Evolutionary conservation across 1,140 invertebrate genomes (phyloP).

Genomic region (Bradynema listronoti): DNA sequence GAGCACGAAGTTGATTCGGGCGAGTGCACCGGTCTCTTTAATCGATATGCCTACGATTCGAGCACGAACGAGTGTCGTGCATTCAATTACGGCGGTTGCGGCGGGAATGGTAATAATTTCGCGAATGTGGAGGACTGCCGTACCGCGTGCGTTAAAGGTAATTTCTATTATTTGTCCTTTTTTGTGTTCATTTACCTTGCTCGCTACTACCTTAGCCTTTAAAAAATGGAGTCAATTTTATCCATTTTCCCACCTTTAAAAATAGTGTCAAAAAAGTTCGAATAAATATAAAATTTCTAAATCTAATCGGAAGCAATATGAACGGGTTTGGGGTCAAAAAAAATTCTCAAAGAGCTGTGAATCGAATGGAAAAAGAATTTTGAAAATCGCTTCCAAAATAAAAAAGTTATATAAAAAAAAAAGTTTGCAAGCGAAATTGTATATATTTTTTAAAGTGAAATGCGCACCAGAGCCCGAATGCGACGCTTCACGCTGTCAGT

Average conservation of each 20-base stretch:
- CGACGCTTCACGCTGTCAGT: constrained; percentile 45
- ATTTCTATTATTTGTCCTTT: neutral
- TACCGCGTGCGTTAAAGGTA: constrained; percentile 15
- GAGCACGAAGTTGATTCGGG: constrained; percentile 46
- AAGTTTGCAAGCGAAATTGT: no score
- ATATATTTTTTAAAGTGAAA: constrained; percentile 23
- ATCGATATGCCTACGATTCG: constrained; percentile 46
- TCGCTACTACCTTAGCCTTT: neutral
- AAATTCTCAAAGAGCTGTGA: no score
- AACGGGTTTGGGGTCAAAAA: no score
- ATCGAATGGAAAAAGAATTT: no score
- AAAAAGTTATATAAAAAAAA: no score
- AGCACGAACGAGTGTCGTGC: constrained; percentile 38
- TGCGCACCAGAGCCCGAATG: constrained; percentile 44
- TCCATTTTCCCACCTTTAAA: no score
- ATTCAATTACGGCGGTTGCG: constrained; percentile 52
- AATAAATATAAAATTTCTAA: neutral
- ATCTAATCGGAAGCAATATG: neutral
- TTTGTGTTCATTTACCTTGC: neutral
- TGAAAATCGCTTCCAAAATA: no score
- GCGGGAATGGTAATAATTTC: constrained; percentile 53
- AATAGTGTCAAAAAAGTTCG: constrained; percentile 5
- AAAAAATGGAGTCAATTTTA: neutral
- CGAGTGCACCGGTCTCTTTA: constrained; percentile 49
- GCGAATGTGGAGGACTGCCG: constrained; percentile 46